Evolutionary conservation across 2,113 vertebrate species (phyloP), one percentile per base, ranked within the genome.

Genomic region (Zapus hudsonius): DNA sequence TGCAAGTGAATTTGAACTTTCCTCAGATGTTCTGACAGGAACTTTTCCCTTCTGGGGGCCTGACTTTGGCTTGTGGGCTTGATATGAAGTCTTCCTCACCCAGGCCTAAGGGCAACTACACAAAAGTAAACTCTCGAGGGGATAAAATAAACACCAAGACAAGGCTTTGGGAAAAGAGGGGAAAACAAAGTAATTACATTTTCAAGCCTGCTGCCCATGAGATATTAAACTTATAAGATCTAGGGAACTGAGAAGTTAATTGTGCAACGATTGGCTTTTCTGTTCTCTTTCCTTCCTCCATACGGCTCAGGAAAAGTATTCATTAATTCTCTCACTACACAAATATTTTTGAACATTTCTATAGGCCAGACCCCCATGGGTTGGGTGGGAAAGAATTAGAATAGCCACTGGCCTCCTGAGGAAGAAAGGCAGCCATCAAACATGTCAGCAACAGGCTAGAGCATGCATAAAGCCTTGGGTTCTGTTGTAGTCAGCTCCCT

Each of bases 1-100:
- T 94, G 95, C 64, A 93, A 96, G 76, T 52, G 81, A 84, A 47
- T 96, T 96, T 95, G 91, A 93, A 93, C 92, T 95, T 92, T 55
- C 40, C 47, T 91, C 80, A 78, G 61, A 42, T 80, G 85, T 80
- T 87, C 61, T 94, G 57, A 86, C 40, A 36, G 76, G 76, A 95
- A 87, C 89, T 69, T 87, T 81, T 81, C 59, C 76, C 80, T 92
- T 89, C 36, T 25, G 80, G 80, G 27, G 42, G 52, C 63, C 74
- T 84, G 84, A 52, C 73, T 86, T 64, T 33, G 2, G 7, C 44
- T 61, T 83, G 57, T 57, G 1, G 0, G 0, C 57, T 94, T 27
- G 40, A 72, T 44, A 25, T 27, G 31, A 57, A 89, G 47, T 38
- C n/a, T 72, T n/a, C 15, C 31, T 33, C 11, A 83, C 38, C n/a